Base-by-base conservation (phyloP, 2,888 invertebrate genomes). In the Eilema griseolum region DNA sequence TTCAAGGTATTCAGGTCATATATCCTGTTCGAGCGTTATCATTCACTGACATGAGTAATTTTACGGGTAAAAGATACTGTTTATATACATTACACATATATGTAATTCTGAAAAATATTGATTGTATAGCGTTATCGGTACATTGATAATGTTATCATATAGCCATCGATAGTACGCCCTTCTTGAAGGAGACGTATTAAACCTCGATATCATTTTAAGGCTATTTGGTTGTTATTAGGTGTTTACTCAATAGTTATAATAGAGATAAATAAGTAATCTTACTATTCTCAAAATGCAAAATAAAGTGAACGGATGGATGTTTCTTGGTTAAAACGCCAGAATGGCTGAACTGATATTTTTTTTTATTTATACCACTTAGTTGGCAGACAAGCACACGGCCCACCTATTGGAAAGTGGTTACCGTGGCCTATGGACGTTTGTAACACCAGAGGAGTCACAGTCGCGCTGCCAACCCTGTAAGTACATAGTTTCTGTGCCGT, bases 101-200 rank as follows among this genome's bases (percentile, higher is more conserved):
- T 69, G 67, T 71, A 69, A 26, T 77, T 76, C 74, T 73, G 65
- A 67, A 80, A 80, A 73, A 73, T 82, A 79, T 82, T 73, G 78
- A 80, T 82, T 74, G 56, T 70, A 67, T 41, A 70, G 66, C 26
- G 71, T 67, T 78, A 79, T 77, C 72, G 26, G 31, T 61, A 66
- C 33, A 20, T 67, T 74, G 80, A 79, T 82, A 82, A 68, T 65
- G 46, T 57, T 71, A 67, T 74, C 71, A 46, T 10, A 31, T 41
- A 63, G 57, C 26, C 28, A 33, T 64, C 60, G 62, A 66, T 59
- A 65, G 14, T 66, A 61, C 61, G 67, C 64, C 71, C 74, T 78
- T 69, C 76, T 79, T 81, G 71, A 77, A 79, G 75, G 77, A 74
- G 73, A 73, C 67, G 59, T 46, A 26, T 3, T 24, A 57, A 33